Evolutionary conservation across 2,888 invertebrate species (phyloP), one percentile per base, ranked within the genome.

Genomic region (Plebejus argus): DNA sequence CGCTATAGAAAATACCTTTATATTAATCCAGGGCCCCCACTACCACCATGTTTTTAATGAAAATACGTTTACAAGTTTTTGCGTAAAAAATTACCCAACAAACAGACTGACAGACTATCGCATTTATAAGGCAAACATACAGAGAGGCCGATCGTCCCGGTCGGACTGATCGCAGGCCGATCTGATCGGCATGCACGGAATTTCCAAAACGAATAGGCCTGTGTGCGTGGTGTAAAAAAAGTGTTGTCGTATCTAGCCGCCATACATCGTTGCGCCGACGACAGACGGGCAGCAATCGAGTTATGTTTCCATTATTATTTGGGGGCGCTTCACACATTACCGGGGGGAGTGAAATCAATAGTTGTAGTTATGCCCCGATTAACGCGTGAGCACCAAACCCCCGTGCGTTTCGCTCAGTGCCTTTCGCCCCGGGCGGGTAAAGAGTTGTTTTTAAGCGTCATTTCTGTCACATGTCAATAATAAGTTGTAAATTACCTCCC

Each of bases 291-390:
- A 84, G 88, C 91, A 92, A 93, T 93, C 90, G 90, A 93, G 89
- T 93, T 93, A 93, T 86, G 88, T 86, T 86, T 86, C 90, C 89
- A 91, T 92, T 92, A 93, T 91, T 91, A 91, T 91, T 91, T 89
- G 89, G 91, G 91, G 90, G 87, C 86, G 89, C 85, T 88, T 87
- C 87, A 87, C 88, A 85, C 84, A 85, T 84, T 82, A 82, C 86
- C 88, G 89, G 90, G 87, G 89, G 85, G 85, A 85, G 78, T 79
- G 78, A 78, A 79, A 84, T 84, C 83, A 86, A 84, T 86, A 84
- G 85, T 85, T 86, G 85, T 77, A 77, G 72, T 77, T 76, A 76
- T 74, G 77, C 75, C 53, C 58, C 71, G 71, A 72, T 77, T 77
- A 58, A 56, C 20, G 66, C 66, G 66, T 1, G 23, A 12, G 66